These are phyloP conservation scores for Silurus asotus DNA, from an alignment of 2,113 vertebrate genomes.

Conservation along the genomic window DNA sequence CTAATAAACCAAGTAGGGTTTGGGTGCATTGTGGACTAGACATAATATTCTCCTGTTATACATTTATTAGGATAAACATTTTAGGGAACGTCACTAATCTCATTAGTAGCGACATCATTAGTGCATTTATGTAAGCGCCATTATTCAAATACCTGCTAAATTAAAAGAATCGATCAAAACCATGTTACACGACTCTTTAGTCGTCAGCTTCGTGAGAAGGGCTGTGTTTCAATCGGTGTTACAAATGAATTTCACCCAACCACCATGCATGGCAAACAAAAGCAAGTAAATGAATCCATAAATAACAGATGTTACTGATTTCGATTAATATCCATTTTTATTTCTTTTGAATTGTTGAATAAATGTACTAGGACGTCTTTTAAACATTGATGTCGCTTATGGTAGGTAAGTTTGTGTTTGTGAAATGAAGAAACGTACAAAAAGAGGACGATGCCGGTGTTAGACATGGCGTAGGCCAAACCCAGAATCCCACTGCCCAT, in stretches of 20 bases:
- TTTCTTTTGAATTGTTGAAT: background rate
- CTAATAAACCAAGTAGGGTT: background rate
- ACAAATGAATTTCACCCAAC: background rate
- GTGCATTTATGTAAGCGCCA: background rate
- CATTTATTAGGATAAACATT: background rate
- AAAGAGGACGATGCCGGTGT: conserved; percentile 94
- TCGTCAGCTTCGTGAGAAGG: background rate
- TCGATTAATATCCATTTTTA: background rate
- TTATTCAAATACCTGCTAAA: background rate
- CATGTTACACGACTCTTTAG: background rate
- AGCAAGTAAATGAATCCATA: background rate
- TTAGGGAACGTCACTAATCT: background rate
- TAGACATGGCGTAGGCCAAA: conserved; percentile 97
- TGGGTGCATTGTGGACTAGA: background rate
- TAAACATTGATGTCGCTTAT: background rate
- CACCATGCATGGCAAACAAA: background rate
- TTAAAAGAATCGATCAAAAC: background rate
- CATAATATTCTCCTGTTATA: background rate
- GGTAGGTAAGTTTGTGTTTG: background rate
- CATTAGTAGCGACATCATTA: background rate
- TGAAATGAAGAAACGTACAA: conserved; percentile 75
- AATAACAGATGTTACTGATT: background rate
- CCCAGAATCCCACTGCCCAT: conserved; percentile 99
- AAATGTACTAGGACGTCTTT: background rate
- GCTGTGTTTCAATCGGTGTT: background rate